phyloP scores from a whole-genome alignment of 1,140 invertebrate genomes.

The Drosophila novamexicana region DNA sequence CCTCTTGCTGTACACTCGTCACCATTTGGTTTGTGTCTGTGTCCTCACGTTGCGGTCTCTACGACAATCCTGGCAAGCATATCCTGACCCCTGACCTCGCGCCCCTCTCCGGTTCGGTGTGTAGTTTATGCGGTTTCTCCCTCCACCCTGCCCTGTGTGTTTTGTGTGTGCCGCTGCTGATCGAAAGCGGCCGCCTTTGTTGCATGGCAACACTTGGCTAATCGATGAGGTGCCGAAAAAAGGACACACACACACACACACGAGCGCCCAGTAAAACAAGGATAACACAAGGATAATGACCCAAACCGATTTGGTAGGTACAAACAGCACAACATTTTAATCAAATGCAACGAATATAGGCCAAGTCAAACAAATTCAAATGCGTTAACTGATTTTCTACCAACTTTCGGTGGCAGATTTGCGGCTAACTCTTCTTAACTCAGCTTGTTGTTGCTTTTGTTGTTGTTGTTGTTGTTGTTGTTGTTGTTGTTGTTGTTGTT shows the following conservation, averaged over 20 bases:
- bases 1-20: slow-evolving; percentile 26
- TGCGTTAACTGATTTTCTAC: slow-evolving; percentile 35
- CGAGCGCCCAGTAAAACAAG: slow-evolving; percentile 31
- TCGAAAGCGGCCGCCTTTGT: slow-evolving; percentile 65
- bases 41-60: slow-evolving; percentile 45
- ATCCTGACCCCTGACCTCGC: not conserved
- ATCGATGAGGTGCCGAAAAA: slow-evolving; percentile 80
- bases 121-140: slow-evolving; percentile 42
- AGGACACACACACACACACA: slow-evolving; percentile 19
- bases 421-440: not conserved
- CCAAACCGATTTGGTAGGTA: slow-evolving; percentile 68
- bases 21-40: slow-evolving; percentile 34
- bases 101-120: slow-evolving; percentile 10
- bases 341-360: slow-evolving; percentile 29
- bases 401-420: slow-evolving; percentile 29
- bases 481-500: not conserved
- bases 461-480: not conserved
- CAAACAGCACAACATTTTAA: not conserved
- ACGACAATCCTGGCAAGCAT: slow-evolving; percentile 18
- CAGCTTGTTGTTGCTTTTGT: not conserved
- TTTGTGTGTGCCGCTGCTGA: slow-evolving; percentile 60
- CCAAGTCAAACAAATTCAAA: slow-evolving; percentile 17
- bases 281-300: slow-evolving; percentile 83
- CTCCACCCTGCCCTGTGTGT: not conserved
- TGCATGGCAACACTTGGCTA: slow-evolving; percentile 79